phyloP scores from a whole-genome alignment of 37 sponge, comb jelly and placozoan genomes.

The Ianthella basta region DNA sequence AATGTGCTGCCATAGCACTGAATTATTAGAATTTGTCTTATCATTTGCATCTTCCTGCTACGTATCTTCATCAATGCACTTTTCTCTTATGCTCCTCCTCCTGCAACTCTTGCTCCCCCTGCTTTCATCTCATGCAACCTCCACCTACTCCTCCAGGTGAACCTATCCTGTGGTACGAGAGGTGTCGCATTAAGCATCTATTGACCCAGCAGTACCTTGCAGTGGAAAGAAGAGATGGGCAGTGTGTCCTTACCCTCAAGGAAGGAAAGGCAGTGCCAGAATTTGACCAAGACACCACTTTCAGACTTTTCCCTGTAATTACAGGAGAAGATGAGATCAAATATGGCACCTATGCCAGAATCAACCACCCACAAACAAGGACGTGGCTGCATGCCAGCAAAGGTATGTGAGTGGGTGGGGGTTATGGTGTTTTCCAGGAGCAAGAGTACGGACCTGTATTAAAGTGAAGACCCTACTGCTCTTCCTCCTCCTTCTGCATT shows the following conservation, averaged over 20 bases:
- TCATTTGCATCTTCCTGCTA: neutral
- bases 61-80: no score
- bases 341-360: constrained; percentile 69
- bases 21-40: neutral
- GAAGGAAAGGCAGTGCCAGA: neutral
- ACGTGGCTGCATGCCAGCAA: constrained; percentile 70
- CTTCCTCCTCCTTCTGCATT: neutral
- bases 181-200: constrained; percentile 77
- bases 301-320: constrained; percentile 67
- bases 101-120: neutral
- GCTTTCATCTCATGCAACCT: neutral
- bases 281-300: constrained; percentile 54
- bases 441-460: no score
- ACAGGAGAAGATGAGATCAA: constrained; percentile 62
- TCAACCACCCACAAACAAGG: constrained; percentile 57
- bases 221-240: constrained; percentile 27
- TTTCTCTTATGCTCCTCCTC: no score
- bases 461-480: neutral
- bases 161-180: constrained; percentile 64
- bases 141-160: constrained; percentile 42
- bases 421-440: neutral
- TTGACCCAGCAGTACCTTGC: constrained; percentile 75
- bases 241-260: constrained; percentile 17
- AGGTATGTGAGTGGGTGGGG: constrained; percentile 18
- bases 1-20: neutral